A percentile compares a stretch with the other conserved stretches of the same genome.
phyloP scores from a whole-genome alignment of 1,140 invertebrate genomes.

The Acromyrmex charruanus region DNA sequence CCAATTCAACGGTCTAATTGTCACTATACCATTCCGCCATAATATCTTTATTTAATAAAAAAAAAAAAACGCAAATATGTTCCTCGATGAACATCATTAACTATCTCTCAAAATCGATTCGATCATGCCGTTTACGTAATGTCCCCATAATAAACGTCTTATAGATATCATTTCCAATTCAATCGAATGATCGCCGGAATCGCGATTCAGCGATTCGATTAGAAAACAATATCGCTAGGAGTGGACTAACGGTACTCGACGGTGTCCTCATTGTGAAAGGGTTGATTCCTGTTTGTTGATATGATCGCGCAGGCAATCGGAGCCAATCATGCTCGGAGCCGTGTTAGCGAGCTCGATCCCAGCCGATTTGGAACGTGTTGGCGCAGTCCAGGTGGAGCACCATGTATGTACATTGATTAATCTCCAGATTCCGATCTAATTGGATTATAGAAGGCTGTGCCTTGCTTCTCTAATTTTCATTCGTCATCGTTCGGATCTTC shows the following conservation, averaged over 20 bases:
- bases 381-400: slow-evolving; percentile 16
- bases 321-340: slow-evolving; percentile 71
- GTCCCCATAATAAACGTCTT: background rate
- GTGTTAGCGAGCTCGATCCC: slow-evolving; percentile 27
- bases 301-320: slow-evolving; percentile 64
- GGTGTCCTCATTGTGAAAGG: slow-evolving; percentile 50
- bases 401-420: slow-evolving; percentile 74
- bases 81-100: background rate
- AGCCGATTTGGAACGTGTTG: slow-evolving; percentile 59
- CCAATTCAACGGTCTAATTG: slow-evolving; percentile 46
- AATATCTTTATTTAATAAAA: background rate
- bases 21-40: background rate
- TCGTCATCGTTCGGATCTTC: slow-evolving; percentile 67
- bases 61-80: background rate
- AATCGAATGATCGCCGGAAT: slow-evolving; percentile 14
- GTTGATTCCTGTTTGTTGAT: slow-evolving; percentile 74
- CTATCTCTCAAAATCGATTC: background rate
- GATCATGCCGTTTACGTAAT: background rate
- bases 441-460: slow-evolving; percentile 76
- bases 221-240: slow-evolving; percentile 58
- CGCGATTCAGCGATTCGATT: slow-evolving; percentile 41
- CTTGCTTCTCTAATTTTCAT: slow-evolving; percentile 63
- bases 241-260: slow-evolving; percentile 68
- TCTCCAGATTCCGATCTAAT: slow-evolving; percentile 80
- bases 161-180: background rate